Percentiles rank a stretch among this genome's conserved stretches.
These are phyloP conservation scores for Tetropium fuscum DNA, from an alignment of 2,888 invertebrate genomes.

Conservation along the genomic window DNA sequence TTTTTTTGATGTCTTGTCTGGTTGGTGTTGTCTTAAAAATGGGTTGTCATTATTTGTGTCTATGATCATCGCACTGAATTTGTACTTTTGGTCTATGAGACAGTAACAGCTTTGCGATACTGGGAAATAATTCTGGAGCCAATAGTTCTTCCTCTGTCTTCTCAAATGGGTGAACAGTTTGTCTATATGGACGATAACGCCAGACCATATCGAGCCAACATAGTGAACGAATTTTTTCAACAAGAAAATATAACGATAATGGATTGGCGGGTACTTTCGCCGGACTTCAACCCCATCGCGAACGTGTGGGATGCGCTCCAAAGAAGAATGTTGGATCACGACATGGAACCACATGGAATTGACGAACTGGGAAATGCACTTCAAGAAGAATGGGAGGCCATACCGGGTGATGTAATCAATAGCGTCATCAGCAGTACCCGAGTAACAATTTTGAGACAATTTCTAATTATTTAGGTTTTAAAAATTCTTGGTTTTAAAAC, in stretches of 20 bases:
- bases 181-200: neutral
- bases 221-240: neutral
- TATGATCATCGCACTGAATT: neutral
- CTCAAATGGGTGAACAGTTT: neutral
- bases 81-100: neutral
- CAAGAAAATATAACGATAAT: neutral
- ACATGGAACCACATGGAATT: neutral
- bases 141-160: neutral
- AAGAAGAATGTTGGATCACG: neutral
- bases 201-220: neutral
- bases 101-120: neutral
- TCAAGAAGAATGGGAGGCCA: no score
- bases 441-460: no score
- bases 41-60: no score
- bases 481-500: no score
- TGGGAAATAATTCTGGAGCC: neutral
- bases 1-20: no score
- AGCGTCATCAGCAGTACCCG: no score
- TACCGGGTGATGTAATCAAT: no score
- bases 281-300: neutral
- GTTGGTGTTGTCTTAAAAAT: no score
- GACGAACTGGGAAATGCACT: neutral
- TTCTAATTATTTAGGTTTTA: no score
- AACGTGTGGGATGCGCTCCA: neutral
- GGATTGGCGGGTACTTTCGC: neutral